Evolutionary conservation across 1,140 invertebrate species (phyloP), one percentile per base, ranked within the genome.

Genomic region (Drosophila mauritiana): DNA sequence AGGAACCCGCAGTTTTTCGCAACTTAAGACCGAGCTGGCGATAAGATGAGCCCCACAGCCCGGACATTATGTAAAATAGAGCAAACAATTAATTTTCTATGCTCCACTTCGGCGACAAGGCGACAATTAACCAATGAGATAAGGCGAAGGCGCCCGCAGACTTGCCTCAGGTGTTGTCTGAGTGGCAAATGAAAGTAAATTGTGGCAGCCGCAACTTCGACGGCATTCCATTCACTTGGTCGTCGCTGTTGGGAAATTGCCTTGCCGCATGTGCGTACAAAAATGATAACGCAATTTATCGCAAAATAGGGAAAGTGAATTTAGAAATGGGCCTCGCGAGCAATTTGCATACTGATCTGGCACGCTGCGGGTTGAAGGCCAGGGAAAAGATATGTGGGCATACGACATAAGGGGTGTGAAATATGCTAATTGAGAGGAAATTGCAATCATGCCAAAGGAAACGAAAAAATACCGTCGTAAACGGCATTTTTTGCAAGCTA

Each of bases 61-160:
- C 54, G 31, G 68, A 74, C 72, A 91, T 91, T 91, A 91, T 91
- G 90, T 89, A 91, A 91, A 91, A 89, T 83, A 73, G 85, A 85
- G 68, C 76, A 79, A 64, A 65, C 86, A 90, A 86, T 90, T 90
- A 86, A 88, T 91, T 91, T 91, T 90, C 90, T 91, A 72, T 91
- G 90, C 90, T 91, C 90, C 78, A 91, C 75, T 91, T 91, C 63
- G 52, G 58, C 61, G 65, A 63, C 53, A 53, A 61, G 78, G 73
- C 69, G 77, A 76, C 80, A 80, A 63, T 78, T 75, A 73, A 68
- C 56, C 61, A 69, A 64, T 65, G 72, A 67, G 81, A 84, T 84
- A 84, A 81, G 59, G 42, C 56, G 15, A 25, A 46, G 72, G 52
- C 73, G 74, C 82, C 83, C 78, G 79, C 67, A 51, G 51, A 36